phyloP scores from a whole-genome alignment of 2,113 vertebrate species.

The Lagopus leucura region DNA sequence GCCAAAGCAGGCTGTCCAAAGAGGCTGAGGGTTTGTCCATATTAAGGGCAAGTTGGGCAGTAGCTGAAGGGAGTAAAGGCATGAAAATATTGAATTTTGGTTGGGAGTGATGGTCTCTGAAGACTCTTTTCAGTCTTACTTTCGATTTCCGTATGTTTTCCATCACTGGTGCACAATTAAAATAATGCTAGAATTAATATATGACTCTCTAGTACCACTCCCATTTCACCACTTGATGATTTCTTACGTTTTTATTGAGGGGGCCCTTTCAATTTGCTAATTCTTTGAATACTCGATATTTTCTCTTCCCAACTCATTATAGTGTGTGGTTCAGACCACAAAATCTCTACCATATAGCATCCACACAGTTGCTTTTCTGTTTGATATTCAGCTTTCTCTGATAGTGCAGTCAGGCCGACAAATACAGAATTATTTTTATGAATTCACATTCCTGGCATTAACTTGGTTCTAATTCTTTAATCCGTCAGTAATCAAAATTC shows the following conservation, averaged over 20 bases:
- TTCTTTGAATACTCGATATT: neutral
- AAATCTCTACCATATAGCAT: neutral
- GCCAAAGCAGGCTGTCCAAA: rapidly evolving
- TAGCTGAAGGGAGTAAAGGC: neutral
- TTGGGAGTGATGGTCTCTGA: neutral
- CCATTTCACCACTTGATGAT: neutral
- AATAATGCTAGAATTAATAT: neutral
- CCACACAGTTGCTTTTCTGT: neutral
- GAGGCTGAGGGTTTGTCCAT: neutral
- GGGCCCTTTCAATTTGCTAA: neutral
- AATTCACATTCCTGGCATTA: neutral
- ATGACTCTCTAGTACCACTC: too few species aligned
- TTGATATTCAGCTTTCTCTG: neutral
- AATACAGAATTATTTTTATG: neutral
- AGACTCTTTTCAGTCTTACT: neutral
- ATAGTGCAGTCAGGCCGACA: neutral
- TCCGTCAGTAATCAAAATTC: neutral
- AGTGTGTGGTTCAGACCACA: neutral
- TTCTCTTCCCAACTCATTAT: neutral
- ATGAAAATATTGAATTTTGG: neutral
- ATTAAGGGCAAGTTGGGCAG: neutral
- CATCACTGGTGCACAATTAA: neutral
- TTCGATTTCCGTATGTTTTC: neutral
- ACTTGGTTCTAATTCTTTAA: neutral
- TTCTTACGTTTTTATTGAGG: neutral